These are phyloP conservation scores for Periophthalmus modestus DNA, from an alignment of 2,113 vertebrate genomes.

Conservation along the genomic window DNA sequence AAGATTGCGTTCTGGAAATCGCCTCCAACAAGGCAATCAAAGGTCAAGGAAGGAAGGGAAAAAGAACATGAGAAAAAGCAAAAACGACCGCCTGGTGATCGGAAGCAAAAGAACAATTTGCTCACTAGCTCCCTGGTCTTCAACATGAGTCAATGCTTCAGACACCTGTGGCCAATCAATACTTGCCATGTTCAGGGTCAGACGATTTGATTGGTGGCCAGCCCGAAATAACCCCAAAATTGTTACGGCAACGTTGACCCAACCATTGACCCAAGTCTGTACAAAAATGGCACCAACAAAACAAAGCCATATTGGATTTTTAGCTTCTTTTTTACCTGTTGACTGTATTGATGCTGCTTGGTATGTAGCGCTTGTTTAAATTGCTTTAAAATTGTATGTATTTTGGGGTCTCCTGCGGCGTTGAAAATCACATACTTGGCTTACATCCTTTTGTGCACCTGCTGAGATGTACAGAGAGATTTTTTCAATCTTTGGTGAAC, in stretches of 20 bases:
- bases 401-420: constrained; percentile 20
- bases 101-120: constrained; percentile 33
- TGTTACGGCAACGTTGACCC: constrained; percentile 33
- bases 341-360: constrained; percentile 28
- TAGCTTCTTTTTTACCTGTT: constrained; percentile 12
- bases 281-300: constrained; percentile 27
- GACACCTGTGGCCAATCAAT: constrained; percentile 59
- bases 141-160: constrained; percentile 29
- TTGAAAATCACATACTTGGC: constrained; percentile 19
- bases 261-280: constrained; percentile 42
- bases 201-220: constrained; percentile 51
- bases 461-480: constrained; percentile 17
- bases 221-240: constrained; percentile 48
- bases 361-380: constrained; percentile 31
- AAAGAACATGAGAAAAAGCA: constrained; percentile 22
- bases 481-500: not conserved
- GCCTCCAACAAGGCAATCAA: not conserved
- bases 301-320: constrained; percentile 42
- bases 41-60: constrained; percentile 3
- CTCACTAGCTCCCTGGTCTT: constrained; percentile 1
- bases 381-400: constrained; percentile 43
- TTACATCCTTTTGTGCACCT: constrained; percentile 6
- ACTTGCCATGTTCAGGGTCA: constrained; percentile 41
- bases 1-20: constrained; percentile 5
- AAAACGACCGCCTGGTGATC: constrained; percentile 24